Conservation (phyloP, 2,113 vertebrate species). For the Engystomops pustulosus region DNA sequence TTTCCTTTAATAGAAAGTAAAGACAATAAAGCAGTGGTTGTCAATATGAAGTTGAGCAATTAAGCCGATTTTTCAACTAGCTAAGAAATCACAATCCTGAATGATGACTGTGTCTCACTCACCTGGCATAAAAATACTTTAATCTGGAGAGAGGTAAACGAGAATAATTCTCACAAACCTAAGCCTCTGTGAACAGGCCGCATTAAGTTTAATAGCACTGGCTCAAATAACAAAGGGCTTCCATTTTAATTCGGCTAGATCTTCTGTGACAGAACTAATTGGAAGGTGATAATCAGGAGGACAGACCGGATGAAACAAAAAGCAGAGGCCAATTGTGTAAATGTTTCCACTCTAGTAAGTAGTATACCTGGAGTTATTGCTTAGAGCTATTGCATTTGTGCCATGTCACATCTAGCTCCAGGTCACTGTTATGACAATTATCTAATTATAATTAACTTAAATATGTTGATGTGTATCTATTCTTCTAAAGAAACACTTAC, state of each 20-base stretch:
- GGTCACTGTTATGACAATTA: background rate
- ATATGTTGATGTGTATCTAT: background rate
- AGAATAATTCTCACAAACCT: background rate
- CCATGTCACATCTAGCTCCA: background rate
- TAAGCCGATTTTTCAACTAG: background rate
- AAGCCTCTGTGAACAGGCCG: background rate
- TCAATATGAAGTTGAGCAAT: background rate
- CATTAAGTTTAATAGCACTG: background rate
- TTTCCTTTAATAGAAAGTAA: too few relatives aligned
- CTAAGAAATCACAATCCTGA: background rate
- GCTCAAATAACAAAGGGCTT: conserved; percentile 21
- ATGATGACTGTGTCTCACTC: background rate
- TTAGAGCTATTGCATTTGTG: background rate
- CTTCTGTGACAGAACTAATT: conserved; percentile 7
- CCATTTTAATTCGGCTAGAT: background rate
- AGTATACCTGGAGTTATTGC: background rate
- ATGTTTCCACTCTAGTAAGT: background rate
- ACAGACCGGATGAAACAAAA: background rate
- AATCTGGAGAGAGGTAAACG: background rate
- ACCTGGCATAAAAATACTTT: background rate
- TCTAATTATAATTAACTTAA: background rate
- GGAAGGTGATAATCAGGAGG: conserved; percentile 22
- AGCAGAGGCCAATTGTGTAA: background rate
- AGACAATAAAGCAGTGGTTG: too few relatives aligned
- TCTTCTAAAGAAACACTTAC: background rate